These are phyloP conservation scores for Philaethria dido DNA, from an alignment of 2,888 invertebrate species.

Conservation along the genomic window DNA sequence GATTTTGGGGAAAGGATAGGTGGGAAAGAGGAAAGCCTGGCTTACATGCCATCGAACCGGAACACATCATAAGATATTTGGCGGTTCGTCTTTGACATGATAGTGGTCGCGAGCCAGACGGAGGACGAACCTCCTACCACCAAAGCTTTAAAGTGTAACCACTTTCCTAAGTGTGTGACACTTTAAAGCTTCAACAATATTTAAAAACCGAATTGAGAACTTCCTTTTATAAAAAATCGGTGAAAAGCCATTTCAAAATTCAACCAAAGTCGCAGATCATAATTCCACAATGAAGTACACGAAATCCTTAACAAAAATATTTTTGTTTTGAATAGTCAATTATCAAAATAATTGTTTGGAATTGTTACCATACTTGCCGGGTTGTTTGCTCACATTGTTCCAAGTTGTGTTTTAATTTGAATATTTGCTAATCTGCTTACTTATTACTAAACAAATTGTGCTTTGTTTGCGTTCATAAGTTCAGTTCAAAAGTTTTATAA, in stretches of 20 bases:
- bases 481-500: background rate
- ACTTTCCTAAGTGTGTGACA: too few relatives aligned
- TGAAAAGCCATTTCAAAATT: background rate
- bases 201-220: too few relatives aligned
- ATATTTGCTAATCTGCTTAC: slow-evolving; percentile 25
- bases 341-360: slow-evolving; percentile 21
- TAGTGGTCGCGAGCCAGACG: too few relatives aligned
- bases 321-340: slow-evolving; percentile 26
- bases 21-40: too few relatives aligned
- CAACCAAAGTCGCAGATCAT: background rate
- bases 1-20: too few relatives aligned
- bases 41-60: too few relatives aligned
- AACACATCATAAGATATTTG: too few relatives aligned
- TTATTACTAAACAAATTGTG: slow-evolving; percentile 18
- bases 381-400: slow-evolving; percentile 18
- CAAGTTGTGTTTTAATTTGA: slow-evolving; percentile 23
- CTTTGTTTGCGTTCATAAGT: background rate
- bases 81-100: too few relatives aligned
- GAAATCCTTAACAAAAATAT: slow-evolving; percentile 12
- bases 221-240: too few relatives aligned
- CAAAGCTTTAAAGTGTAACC: too few relatives aligned
- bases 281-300: slow-evolving; percentile 9
- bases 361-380: slow-evolving; percentile 21
- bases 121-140: too few relatives aligned
- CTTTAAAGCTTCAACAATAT: too few relatives aligned